Evolutionary conservation across 2,113 vertebrate species (phyloP).

Genomic region (Lycaon pictus): DNA sequence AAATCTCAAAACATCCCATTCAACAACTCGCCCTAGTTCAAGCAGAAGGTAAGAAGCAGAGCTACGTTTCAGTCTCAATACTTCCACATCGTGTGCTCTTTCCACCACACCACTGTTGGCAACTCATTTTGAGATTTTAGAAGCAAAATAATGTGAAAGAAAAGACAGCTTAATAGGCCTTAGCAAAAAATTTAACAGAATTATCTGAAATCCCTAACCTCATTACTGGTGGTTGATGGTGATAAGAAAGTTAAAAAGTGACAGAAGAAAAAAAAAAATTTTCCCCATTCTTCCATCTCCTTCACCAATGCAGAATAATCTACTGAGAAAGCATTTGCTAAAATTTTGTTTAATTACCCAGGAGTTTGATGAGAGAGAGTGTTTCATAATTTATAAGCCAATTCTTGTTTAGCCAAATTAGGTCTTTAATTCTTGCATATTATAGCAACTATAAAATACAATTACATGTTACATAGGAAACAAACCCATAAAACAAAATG

Average conservation of each 20-base stretch:
- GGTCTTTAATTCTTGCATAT: slow-evolving; percentile 80
- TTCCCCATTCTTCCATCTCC: not conserved
- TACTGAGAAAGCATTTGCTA: slow-evolving; percentile 59
- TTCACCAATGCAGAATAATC: not conserved
- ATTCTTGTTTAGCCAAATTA: slow-evolving; percentile 78
- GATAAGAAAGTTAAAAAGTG: slow-evolving; percentile 60
- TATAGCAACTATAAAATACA: slow-evolving; percentile 79
- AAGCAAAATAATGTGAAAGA: slow-evolving; percentile 56
- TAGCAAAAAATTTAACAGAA: slow-evolving; percentile 55
- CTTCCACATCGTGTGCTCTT: not conserved
- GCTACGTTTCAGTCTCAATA: not conserved
- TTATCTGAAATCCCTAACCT: slow-evolving; percentile 61
- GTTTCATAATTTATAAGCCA: slow-evolving; percentile 81
- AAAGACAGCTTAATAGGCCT: slow-evolving; percentile 65
- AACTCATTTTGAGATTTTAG: slow-evolving; percentile 48
- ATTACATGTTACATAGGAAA: slow-evolving; percentile 81
- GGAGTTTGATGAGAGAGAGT: slow-evolving; percentile 68
- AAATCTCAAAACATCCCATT: not conserved
- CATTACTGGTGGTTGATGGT: slow-evolving; percentile 45
- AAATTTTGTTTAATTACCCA: slow-evolving; percentile 74
- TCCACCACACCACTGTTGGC: not conserved
- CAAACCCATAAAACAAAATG: slow-evolving; percentile 80
- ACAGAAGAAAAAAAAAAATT: not conserved
- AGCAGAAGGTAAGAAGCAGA: not conserved
- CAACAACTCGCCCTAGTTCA: not conserved